A percentile compares a stretch with the other conserved stretches of the same genome.
phyloP scores from a whole-genome alignment of 2,797 vertebrate genomes.

The Knipowitschia caucasica region DNA sequence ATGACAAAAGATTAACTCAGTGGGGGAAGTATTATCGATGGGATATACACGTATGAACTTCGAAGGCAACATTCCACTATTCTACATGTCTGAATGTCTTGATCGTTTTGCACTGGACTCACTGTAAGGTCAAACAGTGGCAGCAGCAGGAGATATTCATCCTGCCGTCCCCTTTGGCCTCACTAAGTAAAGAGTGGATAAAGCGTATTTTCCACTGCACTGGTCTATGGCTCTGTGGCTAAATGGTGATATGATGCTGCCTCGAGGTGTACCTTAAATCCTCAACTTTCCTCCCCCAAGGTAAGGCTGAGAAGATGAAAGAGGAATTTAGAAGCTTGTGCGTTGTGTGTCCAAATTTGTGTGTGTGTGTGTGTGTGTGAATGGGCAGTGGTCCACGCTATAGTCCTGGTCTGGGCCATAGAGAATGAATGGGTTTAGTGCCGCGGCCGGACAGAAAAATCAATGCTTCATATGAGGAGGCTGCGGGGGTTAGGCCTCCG shows the following conservation, averaged over 20 bases:
- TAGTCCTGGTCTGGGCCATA: constrained; percentile 78
- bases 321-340: constrained; percentile 72
- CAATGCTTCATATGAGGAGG: constrained; percentile 99
- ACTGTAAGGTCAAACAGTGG: no score
- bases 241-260: constrained; percentile 34
- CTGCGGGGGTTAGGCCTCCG: constrained; percentile 97
- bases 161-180: constrained; percentile 41
- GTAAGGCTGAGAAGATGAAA: constrained; percentile 76
- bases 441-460: constrained; percentile 95
- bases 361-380: constrained; percentile 34
- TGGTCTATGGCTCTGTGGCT: constrained; percentile 22
- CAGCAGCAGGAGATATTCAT: constrained; percentile 47
- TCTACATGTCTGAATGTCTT: no score
- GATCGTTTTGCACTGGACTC: no score
- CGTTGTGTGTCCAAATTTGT: constrained; percentile 29
- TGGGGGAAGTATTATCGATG: no score
- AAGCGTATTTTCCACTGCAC: constrained; percentile 13
- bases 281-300: constrained; percentile 86
- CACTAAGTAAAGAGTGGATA: not conserved
- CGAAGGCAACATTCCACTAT: no score
- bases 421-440: constrained; percentile 97
- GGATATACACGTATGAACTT: no score
- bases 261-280: constrained; percentile 80
- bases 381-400: constrained; percentile 24
- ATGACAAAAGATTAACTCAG: no score